phyloP scores from a whole-genome alignment of 2,888 invertebrate species.

The Tuberolachnus salignus region DNA sequence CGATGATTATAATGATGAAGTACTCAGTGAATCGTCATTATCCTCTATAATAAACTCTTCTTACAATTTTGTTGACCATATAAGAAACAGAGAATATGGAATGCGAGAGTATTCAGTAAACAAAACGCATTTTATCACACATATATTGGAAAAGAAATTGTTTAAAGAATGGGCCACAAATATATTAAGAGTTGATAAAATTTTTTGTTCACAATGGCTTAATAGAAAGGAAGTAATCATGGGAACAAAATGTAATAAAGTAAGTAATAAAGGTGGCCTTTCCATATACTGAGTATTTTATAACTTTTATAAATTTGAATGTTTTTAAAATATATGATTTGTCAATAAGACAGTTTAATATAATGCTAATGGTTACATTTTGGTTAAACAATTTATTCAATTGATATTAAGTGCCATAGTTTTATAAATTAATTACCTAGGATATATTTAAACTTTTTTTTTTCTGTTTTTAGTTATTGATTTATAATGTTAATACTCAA shows the following conservation, averaged over 20 bases:
- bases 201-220: conserved; percentile 93
- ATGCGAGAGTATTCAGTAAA: conserved; percentile 75
- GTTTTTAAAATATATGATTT: background rate
- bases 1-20: conserved; percentile 83
- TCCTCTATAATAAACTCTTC: conserved; percentile 77
- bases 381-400: background rate
- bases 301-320: background rate
- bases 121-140: conserved; percentile 81
- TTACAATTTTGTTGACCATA: conserved; percentile 84
- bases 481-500: conserved; percentile 86
- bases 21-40: conserved; percentile 65
- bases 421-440: too few relatives aligned
- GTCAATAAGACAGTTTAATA: background rate
- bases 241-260: conserved; percentile 97
- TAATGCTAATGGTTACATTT: background rate
- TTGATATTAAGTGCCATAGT: too few relatives aligned
- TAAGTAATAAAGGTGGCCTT: conserved; percentile 62
- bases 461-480: conserved; percentile 73
- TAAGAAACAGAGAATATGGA: conserved; percentile 77
- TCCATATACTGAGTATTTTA: background rate
- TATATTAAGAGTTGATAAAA: conserved; percentile 86
- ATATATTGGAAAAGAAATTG: conserved; percentile 88
- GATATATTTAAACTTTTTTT: background rate
- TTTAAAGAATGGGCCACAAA: conserved; percentile 82
- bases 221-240: conserved; percentile 93